Evolutionary conservation across 2,797 vertebrate species (phyloP), one percentile per base, ranked within the genome.

Genomic region (Labeo calbasu): DNA sequence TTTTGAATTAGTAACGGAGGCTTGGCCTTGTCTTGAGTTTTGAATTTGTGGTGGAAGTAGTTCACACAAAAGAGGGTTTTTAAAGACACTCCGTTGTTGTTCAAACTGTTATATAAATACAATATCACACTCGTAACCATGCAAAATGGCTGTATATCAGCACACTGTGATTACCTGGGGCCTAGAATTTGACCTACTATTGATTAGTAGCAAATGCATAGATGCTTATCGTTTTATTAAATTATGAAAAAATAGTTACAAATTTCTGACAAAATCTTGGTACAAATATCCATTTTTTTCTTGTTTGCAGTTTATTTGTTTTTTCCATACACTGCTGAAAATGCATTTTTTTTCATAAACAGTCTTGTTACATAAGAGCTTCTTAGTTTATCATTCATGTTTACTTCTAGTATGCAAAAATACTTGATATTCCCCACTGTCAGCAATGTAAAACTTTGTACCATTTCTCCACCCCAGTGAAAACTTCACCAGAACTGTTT

Each of bases 401-500:
- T 94, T 92, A 92, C 93, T 93, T 89, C 51, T 86, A 87, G 43
- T 82, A 87, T 90, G 89, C 89, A 93, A 93, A 91, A 93, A 92
- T 89, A 91, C 91, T 77, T 78, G 46, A 84, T 85, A 63, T 79
- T 85, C 85, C 86, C 76, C 77, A 91, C 86, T 82, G 53, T 90
- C 63, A 65, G 66, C 50, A 82, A 86, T 86, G 87, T 81, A 78
- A 90, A 86, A 87, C 36, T 15, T 87, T 59, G 75, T 86, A 86
- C 77, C 66, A 85, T 69, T 86, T 88, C 86, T 86, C 86, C 88
- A 88, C 87, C 84, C 85, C 68, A 85, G 50, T 84, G 66, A 84
- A 88, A 88, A 90, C 81, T 87, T 90, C 89, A 88, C 65, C 66
- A 83, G 73, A 87, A 73, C 81, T 88, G 65, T 72, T 59, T 66